Evolutionary conservation across 1,140 invertebrate species (phyloP).

Genomic region (Ruditapes philippinarum): DNA sequence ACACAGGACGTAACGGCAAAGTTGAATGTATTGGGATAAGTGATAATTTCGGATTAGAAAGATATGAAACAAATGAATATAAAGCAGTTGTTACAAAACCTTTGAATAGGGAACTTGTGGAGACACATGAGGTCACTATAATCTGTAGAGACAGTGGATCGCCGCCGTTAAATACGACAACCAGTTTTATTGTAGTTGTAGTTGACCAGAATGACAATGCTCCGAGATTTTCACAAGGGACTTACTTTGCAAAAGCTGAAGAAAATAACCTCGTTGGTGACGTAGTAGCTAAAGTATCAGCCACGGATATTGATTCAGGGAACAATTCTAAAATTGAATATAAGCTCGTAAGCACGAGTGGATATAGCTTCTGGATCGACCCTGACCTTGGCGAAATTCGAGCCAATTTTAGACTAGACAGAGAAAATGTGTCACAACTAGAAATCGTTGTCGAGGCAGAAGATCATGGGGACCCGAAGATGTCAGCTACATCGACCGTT

Average conservation of each 20-base stretch:
- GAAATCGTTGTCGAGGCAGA: conserved; percentile 76
- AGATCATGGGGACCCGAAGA: conserved; percentile 94
- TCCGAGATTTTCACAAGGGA: conserved; percentile 90
- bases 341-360: conserved; percentile 44
- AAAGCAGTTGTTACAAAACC: conserved; percentile 86
- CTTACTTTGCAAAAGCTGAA: conserved; percentile 67
- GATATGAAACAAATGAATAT: conserved; percentile 79
- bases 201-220: conserved; percentile 97
- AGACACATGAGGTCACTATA: conserved; percentile 92
- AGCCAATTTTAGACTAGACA: conserved; percentile 89
- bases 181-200: conserved; percentile 93
- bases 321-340: conserved; percentile 72
- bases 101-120: conserved; percentile 92
- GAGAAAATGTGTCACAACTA: conserved; percentile 88
- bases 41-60: conserved; percentile 79
- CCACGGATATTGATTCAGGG: conserved; percentile 87
- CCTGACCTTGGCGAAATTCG: conserved; percentile 94
- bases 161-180: conserved; percentile 91
- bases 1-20: conserved; percentile 80
- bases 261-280: conserved; percentile 80
- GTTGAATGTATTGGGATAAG: conserved; percentile 78
- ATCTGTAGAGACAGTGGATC: conserved; percentile 93
- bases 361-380: conserved; percentile 92
- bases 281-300: conserved; percentile 71
- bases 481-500: conserved; percentile 88